Conservation (phyloP, 2,888 invertebrate genomes). For the Periphyllus acericola region DNA sequence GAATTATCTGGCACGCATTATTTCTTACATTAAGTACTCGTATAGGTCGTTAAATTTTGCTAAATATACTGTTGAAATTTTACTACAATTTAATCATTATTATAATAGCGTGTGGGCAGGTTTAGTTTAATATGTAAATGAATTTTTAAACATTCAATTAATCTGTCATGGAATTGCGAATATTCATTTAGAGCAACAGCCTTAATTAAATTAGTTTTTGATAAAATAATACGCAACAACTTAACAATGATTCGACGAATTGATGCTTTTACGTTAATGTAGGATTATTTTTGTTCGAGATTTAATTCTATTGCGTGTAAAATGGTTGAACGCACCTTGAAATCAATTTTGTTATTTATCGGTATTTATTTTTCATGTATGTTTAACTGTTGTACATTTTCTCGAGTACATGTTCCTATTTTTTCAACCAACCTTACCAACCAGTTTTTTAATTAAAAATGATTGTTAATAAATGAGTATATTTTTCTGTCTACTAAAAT, state of each 20-base stretch:
- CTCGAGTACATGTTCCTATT: not conserved
- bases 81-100: not conserved
- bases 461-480: too few species aligned
- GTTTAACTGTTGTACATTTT: not conserved
- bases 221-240: slow-evolving; percentile 19
- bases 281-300: slow-evolving; percentile 35
- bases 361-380: slow-evolving; percentile 4
- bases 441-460: too few species aligned
- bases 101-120: not conserved
- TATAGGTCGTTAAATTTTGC: not conserved
- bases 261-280: slow-evolving; percentile 30
- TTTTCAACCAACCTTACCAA: too few species aligned
- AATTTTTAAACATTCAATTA: too few species aligned
- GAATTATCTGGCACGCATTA: not conserved
- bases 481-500: too few species aligned
- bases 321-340: slow-evolving; percentile 5
- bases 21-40: not conserved
- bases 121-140: too few species aligned
- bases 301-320: slow-evolving; percentile 31
- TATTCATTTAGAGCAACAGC: not conserved
- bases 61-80: too few species aligned
- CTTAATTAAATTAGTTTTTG: slow-evolving; percentile 21
- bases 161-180: not conserved
- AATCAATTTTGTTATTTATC: slow-evolving; percentile 7
- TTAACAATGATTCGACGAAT: slow-evolving; percentile 17